A percentile compares a stretch with the other conserved stretches of the same genome.
Conservation (phyloP, 2,888 invertebrate genomes). For the Digitonthophagus gazella region DNA sequence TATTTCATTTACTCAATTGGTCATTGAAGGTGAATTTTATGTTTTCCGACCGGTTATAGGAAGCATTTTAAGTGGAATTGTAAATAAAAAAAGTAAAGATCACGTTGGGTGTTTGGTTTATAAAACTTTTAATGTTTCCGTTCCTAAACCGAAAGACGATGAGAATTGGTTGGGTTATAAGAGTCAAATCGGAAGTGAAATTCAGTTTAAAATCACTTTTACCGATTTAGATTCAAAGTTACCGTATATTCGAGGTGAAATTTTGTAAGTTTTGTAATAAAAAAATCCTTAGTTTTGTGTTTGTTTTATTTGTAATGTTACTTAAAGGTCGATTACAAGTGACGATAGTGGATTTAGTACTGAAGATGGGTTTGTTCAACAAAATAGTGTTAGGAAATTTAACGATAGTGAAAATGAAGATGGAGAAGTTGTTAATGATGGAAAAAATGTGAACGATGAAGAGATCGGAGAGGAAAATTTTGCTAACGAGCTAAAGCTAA, state of each 20-base stretch:
- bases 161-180: slow-evolving; percentile 59
- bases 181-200: slow-evolving; percentile 60
- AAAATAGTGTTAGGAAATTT: slow-evolving; percentile 19
- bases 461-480: no score
- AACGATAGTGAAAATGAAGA: slow-evolving; percentile 17
- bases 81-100: slow-evolving; percentile 65
- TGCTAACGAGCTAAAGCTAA: no score
- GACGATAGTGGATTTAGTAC: slow-evolving; percentile 36
- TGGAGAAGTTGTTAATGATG: no score
- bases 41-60: slow-evolving; percentile 65
- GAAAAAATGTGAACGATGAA: no score
- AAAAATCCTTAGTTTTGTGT: no score
- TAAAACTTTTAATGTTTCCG: slow-evolving; percentile 68
- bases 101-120: slow-evolving; percentile 70
- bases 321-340: slow-evolving; percentile 21
- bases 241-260: slow-evolving; percentile 63
- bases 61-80: slow-evolving; percentile 60
- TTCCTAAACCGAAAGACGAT: slow-evolving; percentile 57
- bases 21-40: slow-evolving; percentile 69
- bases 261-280: slow-evolving; percentile 48
- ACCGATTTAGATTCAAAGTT: slow-evolving; percentile 60
- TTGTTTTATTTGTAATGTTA: slow-evolving; percentile 3
- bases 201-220: slow-evolving; percentile 59
- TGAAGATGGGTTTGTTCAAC: slow-evolving; percentile 27
- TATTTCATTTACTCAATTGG: slow-evolving; percentile 62